A percentile compares a stretch with the other conserved stretches of the same genome.
Evolutionary conservation across 2,888 invertebrate genomes (phyloP).

Genomic region (Rugalucina vietnamica): DNA sequence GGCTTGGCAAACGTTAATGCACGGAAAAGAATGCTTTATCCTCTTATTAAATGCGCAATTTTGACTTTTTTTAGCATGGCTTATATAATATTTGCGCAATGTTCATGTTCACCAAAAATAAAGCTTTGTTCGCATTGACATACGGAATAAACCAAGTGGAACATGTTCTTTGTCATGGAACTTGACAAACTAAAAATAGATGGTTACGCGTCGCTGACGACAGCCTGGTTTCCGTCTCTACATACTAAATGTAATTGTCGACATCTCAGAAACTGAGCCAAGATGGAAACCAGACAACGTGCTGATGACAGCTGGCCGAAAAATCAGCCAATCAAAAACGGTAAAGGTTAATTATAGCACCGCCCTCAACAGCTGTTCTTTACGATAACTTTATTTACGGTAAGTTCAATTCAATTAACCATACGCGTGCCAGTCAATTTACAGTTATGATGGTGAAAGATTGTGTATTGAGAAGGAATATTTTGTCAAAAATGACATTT

Average conservation of each 20-base stretch:
- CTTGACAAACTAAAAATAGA: neutral
- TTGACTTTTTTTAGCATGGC: too few species aligned
- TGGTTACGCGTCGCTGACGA: slow-evolving; percentile 1
- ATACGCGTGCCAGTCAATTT: neutral
- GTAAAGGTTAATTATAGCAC: neutral
- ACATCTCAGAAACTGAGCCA: too few species aligned
- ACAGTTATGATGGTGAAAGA: neutral
- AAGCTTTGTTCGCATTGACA: neutral
- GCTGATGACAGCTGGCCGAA: neutral
- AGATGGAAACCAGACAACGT: too few species aligned
- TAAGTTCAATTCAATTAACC: neutral
- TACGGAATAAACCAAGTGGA: neutral
- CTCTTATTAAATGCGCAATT: too few species aligned
- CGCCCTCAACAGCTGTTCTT: neutral
- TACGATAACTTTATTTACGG: neutral
- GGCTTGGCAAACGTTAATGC: too few species aligned
- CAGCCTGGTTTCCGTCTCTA: too few species aligned
- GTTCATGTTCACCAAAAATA: too few species aligned
- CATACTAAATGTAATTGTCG: too few species aligned
- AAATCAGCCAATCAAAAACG: neutral
- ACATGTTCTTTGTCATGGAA: slow-evolving; percentile 5
- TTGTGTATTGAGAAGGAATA: neutral
- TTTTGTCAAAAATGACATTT: neutral
- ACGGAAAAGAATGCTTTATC: too few species aligned
- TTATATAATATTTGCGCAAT: too few species aligned